Evolutionary conservation across 2,113 vertebrate genomes (phyloP), one percentile per base, ranked within the genome.

Genomic region (Notothenia coriiceps): DNA sequence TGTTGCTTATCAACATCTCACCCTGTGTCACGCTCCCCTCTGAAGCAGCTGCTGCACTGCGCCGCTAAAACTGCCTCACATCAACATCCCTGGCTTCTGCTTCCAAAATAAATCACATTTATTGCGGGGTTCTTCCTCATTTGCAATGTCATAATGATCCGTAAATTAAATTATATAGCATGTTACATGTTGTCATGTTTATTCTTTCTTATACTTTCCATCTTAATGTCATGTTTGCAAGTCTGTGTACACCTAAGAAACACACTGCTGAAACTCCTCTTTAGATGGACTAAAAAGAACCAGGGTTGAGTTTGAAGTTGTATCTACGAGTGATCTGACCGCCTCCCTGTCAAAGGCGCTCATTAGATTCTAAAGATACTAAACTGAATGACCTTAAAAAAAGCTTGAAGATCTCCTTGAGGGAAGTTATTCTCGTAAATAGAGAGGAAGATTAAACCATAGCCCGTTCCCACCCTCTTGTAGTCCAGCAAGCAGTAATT

Each of bases 401-500:
- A 87, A 73, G 67, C 74, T 66, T 55, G 22, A 35, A 79, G 71
- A 90, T 86, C 77, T 84, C 59, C 68, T 85, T 8, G 2, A 84
- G 59, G 60, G 29, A 70, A 80, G 80, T 91, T 88, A 83, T 89
- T 92, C 88, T 88, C 2, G 63, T 84, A 88, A 91, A 92, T 82
- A 85, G 70, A 76, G 77, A 63, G 46, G 74, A 74, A 85, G 92
- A 91, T 93, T 89, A 85, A 90, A 87, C 69, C 82, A 65, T 49
- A 75, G 62, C 71, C 78, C 63, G 63, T 89, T 86, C 77, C 84
- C 84, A 81, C 87, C 86, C 77, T 90, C 86, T 91, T 72, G 22
- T 68, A 69, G 74, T 79, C 75, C 64, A 74, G 56, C 56, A 63
- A 77, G 80, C 74, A 76, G 83, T 91, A 93, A 94, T 93, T 93